Percentiles rank a stretch among this genome's conserved stretches.
These are phyloP conservation scores for Drosophila acutilabella DNA, from an alignment of 2,888 invertebrate genomes.

Conservation along the genomic window DNA sequence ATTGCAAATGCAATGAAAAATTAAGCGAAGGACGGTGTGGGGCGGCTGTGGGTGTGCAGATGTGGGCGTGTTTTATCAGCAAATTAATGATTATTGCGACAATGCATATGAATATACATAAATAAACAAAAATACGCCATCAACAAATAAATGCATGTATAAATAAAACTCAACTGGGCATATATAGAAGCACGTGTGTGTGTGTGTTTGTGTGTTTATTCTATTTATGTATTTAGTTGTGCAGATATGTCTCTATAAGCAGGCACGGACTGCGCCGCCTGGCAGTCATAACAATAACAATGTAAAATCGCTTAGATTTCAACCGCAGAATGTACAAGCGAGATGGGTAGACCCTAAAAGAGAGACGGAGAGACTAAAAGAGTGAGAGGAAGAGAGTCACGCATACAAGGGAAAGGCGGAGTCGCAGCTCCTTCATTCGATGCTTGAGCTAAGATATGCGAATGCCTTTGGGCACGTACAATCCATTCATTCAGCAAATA, in stretches of 20 bases:
- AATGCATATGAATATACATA: conserved; percentile 77
- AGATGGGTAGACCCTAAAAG: conserved; percentile 2
- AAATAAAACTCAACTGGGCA: conserved; percentile 48
- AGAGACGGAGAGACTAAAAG: background rate
- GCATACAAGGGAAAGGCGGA: conserved; percentile 71
- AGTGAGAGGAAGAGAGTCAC: conserved; percentile 27
- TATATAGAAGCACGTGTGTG: background rate
- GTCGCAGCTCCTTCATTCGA: conserved; percentile 46
- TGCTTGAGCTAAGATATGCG: conserved; percentile 68
- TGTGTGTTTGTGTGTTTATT: conserved; percentile 7
- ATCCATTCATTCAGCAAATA: conserved; percentile 80
- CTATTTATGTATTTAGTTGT: conserved; percentile 11
- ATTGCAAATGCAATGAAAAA: conserved; percentile 54
- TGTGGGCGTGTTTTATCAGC: conserved; percentile 67
- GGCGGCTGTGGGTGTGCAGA: background rate
- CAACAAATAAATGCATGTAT: conserved; percentile 75
- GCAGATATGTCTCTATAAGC: conserved; percentile 32
- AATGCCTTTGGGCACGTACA: conserved; percentile 79
- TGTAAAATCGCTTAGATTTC: conserved; percentile 82
- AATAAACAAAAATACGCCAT: conserved; percentile 77
- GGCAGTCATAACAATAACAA: conserved; percentile 79
- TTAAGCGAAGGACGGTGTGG: conserved; percentile 25
- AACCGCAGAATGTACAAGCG: conserved; percentile 66
- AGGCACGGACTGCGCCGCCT: conserved; percentile 28
- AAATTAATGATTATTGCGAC: conserved; percentile 79